A percentile compares a stretch with the other conserved stretches of the same genome.
Evolutionary conservation across 2,797 vertebrate species (phyloP).

Genomic region (Tokudaia tokunoshimensis): DNA sequence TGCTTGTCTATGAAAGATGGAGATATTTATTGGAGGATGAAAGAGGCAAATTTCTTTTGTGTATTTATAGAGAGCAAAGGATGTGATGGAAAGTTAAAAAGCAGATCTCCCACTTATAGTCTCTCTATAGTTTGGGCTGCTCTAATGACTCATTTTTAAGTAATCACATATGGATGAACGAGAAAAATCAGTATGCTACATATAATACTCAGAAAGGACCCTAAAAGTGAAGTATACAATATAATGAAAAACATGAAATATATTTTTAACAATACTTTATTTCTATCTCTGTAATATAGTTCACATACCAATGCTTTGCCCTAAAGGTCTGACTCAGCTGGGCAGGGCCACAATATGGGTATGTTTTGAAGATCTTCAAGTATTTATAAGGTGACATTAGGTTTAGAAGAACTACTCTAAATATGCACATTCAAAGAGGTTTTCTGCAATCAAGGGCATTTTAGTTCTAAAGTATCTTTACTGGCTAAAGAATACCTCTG

Average conservation of each 20-base stretch:
- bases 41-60: not conserved
- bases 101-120: not conserved
- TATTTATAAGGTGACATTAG: not conserved
- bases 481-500: not conserved
- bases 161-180: conserved; percentile 14
- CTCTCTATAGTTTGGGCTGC: not conserved
- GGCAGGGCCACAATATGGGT: not conserved
- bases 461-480: conserved; percentile 17
- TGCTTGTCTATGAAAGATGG: not conserved
- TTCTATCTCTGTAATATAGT: not conserved
- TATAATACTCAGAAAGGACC: conserved; percentile 14
- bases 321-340: not conserved
- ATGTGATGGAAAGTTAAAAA: conserved; percentile 35
- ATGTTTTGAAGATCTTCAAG: not conserved
- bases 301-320: not conserved
- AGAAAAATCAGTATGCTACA: not conserved
- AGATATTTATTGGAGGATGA: conserved; percentile 16
- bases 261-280: conserved; percentile 18
- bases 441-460: not conserved
- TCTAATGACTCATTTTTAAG: not conserved
- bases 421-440: not conserved
- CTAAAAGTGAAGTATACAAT: not conserved
- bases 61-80: conserved; percentile 41
- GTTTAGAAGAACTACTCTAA: conserved; percentile 24
- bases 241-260: not conserved